Evolutionary conservation across 2,888 invertebrate species (phyloP), one percentile per base, ranked within the genome.

Genomic region (Apotomis turbidana): DNA sequence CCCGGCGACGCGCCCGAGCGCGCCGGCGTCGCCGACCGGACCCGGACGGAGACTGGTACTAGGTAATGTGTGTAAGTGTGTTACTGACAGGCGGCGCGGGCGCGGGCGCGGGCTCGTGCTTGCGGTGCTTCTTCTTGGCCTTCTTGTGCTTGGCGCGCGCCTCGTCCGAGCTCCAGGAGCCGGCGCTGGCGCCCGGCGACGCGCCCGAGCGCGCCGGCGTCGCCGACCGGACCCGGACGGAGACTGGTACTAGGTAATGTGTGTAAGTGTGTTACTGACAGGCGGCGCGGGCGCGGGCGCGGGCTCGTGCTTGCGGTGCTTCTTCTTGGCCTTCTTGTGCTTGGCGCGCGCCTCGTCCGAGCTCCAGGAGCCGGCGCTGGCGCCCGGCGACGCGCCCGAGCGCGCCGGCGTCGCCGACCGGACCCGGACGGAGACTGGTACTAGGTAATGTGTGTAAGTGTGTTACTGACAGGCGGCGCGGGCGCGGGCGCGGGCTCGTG

Each of bases 81-180:
- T 6, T 63, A 77, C 77, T 77, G 70, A 90, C 90, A 1, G 15
- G 15, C 15, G 15, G 15, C 15, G 15, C 15, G 15, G 15, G 15
- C 15, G 15, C 15, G 76, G 90, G 90, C 58, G 90, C 84, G 0
- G 94, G 94, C 3, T 94, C 93, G 75, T 93, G 94, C 77, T 94
- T 94, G 78, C 94, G 94, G 76, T 95, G 95, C 79, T 94, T 95
- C 87, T 95, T 95, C 85, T 94, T 95, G n/a, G 89, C 77, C 80
- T 95, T 95, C 87, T 90, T 91, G 80, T 88, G 90, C 68, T 89
- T 89, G 44, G 44, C 44, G 75, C 85, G 87, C 3, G 79, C 86
- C 15, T 93, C 92, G 12, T 91, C 92, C 0, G 88, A 88, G 68
- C 82, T 86, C 84, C 86, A 85, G 5, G 88, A 85, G 77, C 78